These are phyloP conservation scores for Papilio demoleus DNA, from an alignment of 2,888 invertebrate genomes.

Conservation along the genomic window DNA sequence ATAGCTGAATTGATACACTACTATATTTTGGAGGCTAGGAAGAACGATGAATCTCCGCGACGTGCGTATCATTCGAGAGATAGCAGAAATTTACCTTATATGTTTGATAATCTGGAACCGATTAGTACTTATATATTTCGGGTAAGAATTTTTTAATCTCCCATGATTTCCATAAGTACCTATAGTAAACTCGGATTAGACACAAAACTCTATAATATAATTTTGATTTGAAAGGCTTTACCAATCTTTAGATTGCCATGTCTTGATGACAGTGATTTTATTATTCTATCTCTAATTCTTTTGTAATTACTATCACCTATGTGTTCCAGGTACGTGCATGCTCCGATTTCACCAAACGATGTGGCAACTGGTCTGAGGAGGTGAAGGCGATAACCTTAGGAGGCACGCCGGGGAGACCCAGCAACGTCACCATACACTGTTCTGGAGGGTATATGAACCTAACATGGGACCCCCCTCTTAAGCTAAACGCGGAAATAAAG, in stretches of 20 bases:
- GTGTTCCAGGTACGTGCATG: slow-evolving; percentile 87
- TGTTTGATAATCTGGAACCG: slow-evolving; percentile 90
- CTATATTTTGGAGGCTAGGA: slow-evolving; percentile 87
- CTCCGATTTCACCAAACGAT: slow-evolving; percentile 89
- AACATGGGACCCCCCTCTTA: slow-evolving; percentile 88
- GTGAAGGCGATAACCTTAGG: slow-evolving; percentile 93
- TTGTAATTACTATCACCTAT: background rate
- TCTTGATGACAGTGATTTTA: too few species aligned
- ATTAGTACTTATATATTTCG: slow-evolving; percentile 92
- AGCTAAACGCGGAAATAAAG: slow-evolving; percentile 90
- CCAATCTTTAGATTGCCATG: too few species aligned
- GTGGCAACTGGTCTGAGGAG: slow-evolving; percentile 90
- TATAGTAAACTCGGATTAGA: too few species aligned
- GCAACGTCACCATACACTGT: slow-evolving; percentile 87
- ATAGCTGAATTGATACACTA: slow-evolving; percentile 89
- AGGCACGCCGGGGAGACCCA: slow-evolving; percentile 90
- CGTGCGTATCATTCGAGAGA: slow-evolving; percentile 87
- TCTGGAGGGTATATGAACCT: slow-evolving; percentile 82
- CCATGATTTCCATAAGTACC: too few species aligned
- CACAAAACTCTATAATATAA: too few species aligned
- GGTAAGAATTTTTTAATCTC: slow-evolving; percentile 67
- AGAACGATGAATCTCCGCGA: slow-evolving; percentile 78
- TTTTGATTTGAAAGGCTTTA: too few species aligned
- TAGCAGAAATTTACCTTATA: slow-evolving; percentile 87
- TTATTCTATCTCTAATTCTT: background rate